Conservation (phyloP, 2,888 invertebrate genomes). For the Morpho helenor region DNA sequence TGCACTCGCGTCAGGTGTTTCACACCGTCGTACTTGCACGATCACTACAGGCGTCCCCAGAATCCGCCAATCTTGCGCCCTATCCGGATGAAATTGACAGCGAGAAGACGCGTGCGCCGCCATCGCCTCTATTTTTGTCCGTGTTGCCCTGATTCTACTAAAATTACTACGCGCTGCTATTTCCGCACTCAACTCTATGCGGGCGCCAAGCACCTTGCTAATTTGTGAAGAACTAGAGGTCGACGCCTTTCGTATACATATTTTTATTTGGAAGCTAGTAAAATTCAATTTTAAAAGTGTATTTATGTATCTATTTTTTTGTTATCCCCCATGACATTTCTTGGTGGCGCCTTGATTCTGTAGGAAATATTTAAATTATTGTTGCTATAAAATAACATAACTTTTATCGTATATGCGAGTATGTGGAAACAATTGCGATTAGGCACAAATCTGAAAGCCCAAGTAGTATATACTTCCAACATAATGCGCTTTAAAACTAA, state of each 20-base stretch:
- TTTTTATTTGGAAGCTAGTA: neutral
- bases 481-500: too few relatives aligned
- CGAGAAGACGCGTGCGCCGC: slow-evolving; percentile 64
- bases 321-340: too few relatives aligned
- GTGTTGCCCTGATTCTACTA: slow-evolving; percentile 78
- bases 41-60: slow-evolving; percentile 27
- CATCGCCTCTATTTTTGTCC: slow-evolving; percentile 69
- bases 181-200: slow-evolving; percentile 70
- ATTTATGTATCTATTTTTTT: too few relatives aligned
- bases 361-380: too few relatives aligned
- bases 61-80: slow-evolving; percentile 65
- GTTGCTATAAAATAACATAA: too few relatives aligned
- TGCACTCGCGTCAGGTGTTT: slow-evolving; percentile 42
- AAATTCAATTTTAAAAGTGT: too few relatives aligned
- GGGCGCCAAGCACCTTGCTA: slow-evolving; percentile 54
- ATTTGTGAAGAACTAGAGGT: slow-evolving; percentile 29
- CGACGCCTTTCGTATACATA: slow-evolving; percentile 6
- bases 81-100: slow-evolving; percentile 75
- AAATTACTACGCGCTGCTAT: slow-evolving; percentile 76
- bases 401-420: too few relatives aligned
- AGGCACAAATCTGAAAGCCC: too few relatives aligned
- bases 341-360: too few relatives aligned
- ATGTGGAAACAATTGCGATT: too few relatives aligned
- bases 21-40: slow-evolving; percentile 15
- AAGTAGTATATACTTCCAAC: too few relatives aligned